Evolutionary conservation across 2,888 invertebrate genomes (phyloP), one percentile per base, ranked within the genome.

Genomic region (Drosophila mimetica): DNA sequence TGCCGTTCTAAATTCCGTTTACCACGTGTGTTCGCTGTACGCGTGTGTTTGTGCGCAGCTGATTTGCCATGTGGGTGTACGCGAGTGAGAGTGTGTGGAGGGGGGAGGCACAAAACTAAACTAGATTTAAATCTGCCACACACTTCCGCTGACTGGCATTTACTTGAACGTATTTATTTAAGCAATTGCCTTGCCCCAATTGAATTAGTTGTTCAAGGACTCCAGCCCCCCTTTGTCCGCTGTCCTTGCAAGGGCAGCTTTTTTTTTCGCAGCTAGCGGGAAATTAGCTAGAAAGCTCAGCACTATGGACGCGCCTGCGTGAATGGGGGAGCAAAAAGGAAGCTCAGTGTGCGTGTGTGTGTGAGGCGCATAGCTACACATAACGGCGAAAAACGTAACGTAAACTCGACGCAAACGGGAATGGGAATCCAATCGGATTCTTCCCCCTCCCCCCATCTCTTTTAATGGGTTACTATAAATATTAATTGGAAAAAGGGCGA

Each of bases 21-120:
- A 88, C 82, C 82, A 82, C 82, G 82, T 82, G 82, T 86, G 84
- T 79, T 37, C 41, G 34, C 28, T 66, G 69, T 34, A 4, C 18
- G 13, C 18, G 63, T 32, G 30, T 51, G 41, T 41, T 65, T 65
- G 48, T 46, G 37, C 54, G 64, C 64, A 65, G 64, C 65, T 66
- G 65, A 66, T 66, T 69, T 37, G 57, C 44, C 14, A 34, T 53
- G 25, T 63, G 44, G 54, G 57, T 44, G 69, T 57, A 48, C 50
- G 50, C 60, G 11, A 1, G 30, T 39, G 42, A 18, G 32, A n/a
- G 46, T 36, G 53, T 34, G 20, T 55, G 55, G 57, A 28, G 13
- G 16, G 16, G 44, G 46, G 16, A 25, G 46, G 25, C 28, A 46
- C 55, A 20, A 57, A 37, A 37, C 55, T 37, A 37, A 28, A 37